Evolutionary conservation across 2,888 invertebrate genomes (phyloP), one percentile per base, ranked within the genome.

Genomic region (Brenthis hecate): DNA sequence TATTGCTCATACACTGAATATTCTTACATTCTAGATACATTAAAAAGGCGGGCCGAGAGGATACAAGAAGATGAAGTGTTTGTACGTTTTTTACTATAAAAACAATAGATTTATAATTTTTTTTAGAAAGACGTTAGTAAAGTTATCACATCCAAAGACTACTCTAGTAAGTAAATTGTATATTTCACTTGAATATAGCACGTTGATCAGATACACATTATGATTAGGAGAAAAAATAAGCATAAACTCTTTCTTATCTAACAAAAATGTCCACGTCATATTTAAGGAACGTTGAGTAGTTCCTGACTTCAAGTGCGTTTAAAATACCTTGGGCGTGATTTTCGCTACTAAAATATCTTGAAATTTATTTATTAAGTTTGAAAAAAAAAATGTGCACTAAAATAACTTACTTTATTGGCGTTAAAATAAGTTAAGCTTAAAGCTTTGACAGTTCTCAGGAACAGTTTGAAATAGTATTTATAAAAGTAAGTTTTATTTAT

Each of bases 401-500:
- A 58, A 47, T 58, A 58, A 4, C 47, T 23, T 19, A 57, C 43
- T 47, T 57, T 23, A 48, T 36, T 36, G 36, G 36, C 36, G 4
- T 23, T 58, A 23, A 58, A 58, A 23, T 48, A 58, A 47, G 43
- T 57, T 57, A 58, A 48, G 48, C 48, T 36, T 56, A n/a, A 36
- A 56, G 36, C 36, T 48, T 23, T n/a, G 23, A 43, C 23, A 28
- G 48, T 11, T 58, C 47, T 19, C 13, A 53, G 28, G n/a, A 61
- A 53, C 61, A 61, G 51, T 53, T 61, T 19, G 3, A 53, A 53
- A 53, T 53, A 2, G 53, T 53, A 61, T 61, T 61, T 53, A 6
- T 8, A 16, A 51, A 51, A 61, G 57, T 3, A 50, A 60, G 51
- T 53, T 65, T 65, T 66, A 63, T 69, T 69, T 67, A 69, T 61